These are phyloP conservation scores for Chloromyia formosa DNA, from an alignment of 2,888 invertebrate genomes.

Conservation along the genomic window DNA sequence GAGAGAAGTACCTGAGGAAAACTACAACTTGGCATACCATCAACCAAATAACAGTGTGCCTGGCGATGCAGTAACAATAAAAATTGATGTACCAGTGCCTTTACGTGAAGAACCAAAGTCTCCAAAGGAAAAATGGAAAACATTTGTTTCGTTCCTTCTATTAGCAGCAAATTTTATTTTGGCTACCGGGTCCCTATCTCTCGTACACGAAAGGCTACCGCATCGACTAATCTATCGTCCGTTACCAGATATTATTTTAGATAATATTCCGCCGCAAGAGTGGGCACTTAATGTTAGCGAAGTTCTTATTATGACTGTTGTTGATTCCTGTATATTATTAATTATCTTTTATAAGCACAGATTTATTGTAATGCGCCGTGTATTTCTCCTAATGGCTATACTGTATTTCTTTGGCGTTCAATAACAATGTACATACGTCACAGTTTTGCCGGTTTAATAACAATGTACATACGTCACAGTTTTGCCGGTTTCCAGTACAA, in stretches of 20 bases:
- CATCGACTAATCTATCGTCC: slow-evolving; percentile 77
- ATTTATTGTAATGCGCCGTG: slow-evolving; percentile 83
- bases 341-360: slow-evolving; percentile 86
- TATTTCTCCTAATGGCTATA: slow-evolving; percentile 83
- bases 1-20: slow-evolving; percentile 57
- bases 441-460: too few relatives aligned
- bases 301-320: slow-evolving; percentile 84
- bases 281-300: slow-evolving; percentile 88
- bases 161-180: slow-evolving; percentile 71
- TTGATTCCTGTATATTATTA: slow-evolving; percentile 78
- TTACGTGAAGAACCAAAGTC: slow-evolving; percentile 79
- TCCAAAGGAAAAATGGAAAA: slow-evolving; percentile 88
- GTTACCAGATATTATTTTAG: slow-evolving; percentile 84
- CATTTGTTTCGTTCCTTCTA: slow-evolving; percentile 71
- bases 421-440: slow-evolving; percentile 87
- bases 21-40: slow-evolving; percentile 54
- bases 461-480: too few relatives aligned
- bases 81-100: slow-evolving; percentile 73
- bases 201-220: slow-evolving; percentile 88
- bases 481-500: slow-evolving; percentile 82
- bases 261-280: slow-evolving; percentile 76
- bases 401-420: slow-evolving; percentile 87
- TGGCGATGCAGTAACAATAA: slow-evolving; percentile 65
- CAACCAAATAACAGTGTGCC: slow-evolving; percentile 53
- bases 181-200: slow-evolving; percentile 77